Evolutionary conservation across 2,113 vertebrate genomes (phyloP).

Genomic region (Puma concolor): DNA sequence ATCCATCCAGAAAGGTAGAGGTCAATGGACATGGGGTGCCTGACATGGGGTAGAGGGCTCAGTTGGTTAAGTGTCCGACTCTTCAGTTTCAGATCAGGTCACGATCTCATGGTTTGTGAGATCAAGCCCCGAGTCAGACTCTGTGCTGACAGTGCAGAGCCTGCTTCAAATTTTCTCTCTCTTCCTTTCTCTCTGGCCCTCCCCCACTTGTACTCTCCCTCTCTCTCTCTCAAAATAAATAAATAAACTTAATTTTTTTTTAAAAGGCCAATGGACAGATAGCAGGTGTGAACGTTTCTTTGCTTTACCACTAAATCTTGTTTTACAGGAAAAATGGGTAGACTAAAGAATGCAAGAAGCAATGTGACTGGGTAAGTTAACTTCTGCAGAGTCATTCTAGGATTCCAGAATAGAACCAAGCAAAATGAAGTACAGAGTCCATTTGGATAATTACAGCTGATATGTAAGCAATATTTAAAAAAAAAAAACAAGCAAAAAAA

Average conservation of each 20-base stretch:
- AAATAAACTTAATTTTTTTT: no score
- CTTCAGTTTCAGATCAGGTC: no score
- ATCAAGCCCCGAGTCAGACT: no score
- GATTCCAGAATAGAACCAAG: neutral
- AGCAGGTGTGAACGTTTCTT: neutral
- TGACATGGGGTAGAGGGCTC: no score
- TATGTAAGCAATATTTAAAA: neutral
- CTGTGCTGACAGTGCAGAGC: no score
- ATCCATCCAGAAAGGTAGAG: neutral
- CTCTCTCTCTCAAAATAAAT: no score
- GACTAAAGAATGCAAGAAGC: neutral
- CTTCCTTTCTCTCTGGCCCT: no score
- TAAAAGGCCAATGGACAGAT: neutral
- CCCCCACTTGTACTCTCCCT: no score
- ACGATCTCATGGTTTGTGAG: no score
- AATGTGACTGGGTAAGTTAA: neutral
- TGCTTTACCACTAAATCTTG: neutral
- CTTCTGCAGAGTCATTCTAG: neutral
- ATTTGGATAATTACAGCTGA: neutral
- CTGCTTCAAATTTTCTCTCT: no score
- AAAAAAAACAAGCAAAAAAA: neutral
- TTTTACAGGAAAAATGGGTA: neutral
- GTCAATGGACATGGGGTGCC: no score
- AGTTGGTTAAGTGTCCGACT: no score
- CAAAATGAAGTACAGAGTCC: neutral